Evolutionary conservation across 1,140 invertebrate species (phyloP).

Genomic region (Halotydeus destructor): DNA sequence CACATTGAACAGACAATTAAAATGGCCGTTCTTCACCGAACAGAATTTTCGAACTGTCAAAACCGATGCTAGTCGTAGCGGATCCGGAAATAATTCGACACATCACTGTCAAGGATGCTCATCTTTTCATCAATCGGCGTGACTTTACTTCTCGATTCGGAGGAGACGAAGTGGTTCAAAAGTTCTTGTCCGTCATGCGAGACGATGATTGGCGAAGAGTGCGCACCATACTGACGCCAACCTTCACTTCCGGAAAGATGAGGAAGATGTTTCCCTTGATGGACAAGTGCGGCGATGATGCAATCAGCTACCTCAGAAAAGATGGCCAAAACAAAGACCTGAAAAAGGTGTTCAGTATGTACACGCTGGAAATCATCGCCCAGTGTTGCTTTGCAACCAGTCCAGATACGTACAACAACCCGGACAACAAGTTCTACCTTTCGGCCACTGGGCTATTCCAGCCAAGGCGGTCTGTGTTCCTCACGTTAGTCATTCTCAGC

Average conservation of each 20-base stretch:
- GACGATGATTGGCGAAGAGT: conserved; percentile 30
- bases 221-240: conserved; percentile 30
- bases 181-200: not conserved
- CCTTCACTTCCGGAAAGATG: conserved; percentile 35
- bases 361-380: conserved; percentile 28
- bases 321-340: not conserved
- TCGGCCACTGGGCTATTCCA: not conserved
- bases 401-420: conserved; percentile 22
- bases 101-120: conserved; percentile 16
- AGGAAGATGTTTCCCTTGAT: conserved; percentile 29
- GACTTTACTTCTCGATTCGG: not conserved
- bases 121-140: conserved; percentile 15
- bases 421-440: conserved; percentile 17
- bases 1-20: not conserved
- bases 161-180: not conserved
- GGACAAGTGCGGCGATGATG: not conserved
- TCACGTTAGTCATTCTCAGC: too few species aligned
- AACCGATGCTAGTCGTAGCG: conserved; percentile 13
- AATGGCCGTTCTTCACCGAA: not conserved
- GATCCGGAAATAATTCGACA: conserved; percentile 16
- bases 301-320: too few species aligned
- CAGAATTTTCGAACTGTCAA: conserved; percentile 13
- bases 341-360: conserved; percentile 5
- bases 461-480: not conserved
- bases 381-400: conserved; percentile 29